phyloP scores from a whole-genome alignment of 2,797 vertebrate species.

The Paramormyrops hopkinsi region DNA sequence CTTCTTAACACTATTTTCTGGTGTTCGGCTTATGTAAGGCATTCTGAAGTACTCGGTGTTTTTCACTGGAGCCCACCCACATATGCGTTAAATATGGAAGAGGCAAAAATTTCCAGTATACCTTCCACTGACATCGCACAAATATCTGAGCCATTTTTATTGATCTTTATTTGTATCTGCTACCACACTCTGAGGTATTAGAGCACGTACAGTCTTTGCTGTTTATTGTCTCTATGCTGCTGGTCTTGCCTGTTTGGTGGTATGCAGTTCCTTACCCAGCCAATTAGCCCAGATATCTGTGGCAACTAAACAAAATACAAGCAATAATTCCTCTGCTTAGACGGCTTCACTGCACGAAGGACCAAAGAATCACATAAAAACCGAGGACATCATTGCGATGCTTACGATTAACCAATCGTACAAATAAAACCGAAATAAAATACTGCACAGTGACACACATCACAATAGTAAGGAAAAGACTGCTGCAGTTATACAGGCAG shows the following conservation, averaged over 20 bases:
- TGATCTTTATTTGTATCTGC: neutral
- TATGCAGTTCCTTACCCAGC: neutral
- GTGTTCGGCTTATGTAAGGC: neutral
- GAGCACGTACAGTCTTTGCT: neutral
- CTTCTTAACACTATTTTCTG: neutral
- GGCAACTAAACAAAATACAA: conserved; percentile 16
- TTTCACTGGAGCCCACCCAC: neutral
- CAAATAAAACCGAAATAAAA: neutral
- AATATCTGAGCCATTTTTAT: neutral
- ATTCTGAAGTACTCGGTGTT: neutral
- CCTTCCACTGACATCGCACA: neutral
- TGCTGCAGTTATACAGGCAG: neutral
- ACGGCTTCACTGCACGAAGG: conserved; percentile 28
- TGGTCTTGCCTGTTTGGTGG: neutral
- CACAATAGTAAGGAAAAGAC: neutral
- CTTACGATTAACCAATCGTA: neutral
- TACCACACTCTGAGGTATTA: neutral
- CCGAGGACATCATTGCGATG: neutral
- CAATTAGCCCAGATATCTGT: conserved; percentile 10
- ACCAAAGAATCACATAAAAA: conserved; percentile 8
- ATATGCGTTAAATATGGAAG: neutral
- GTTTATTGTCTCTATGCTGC: neutral
- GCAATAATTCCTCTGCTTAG: conserved; percentile 32
- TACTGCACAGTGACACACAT: neutral
- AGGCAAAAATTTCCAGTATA: neutral